Conservation (phyloP, 2,797 vertebrate genomes). For the Vespertilio murinus region DNA sequence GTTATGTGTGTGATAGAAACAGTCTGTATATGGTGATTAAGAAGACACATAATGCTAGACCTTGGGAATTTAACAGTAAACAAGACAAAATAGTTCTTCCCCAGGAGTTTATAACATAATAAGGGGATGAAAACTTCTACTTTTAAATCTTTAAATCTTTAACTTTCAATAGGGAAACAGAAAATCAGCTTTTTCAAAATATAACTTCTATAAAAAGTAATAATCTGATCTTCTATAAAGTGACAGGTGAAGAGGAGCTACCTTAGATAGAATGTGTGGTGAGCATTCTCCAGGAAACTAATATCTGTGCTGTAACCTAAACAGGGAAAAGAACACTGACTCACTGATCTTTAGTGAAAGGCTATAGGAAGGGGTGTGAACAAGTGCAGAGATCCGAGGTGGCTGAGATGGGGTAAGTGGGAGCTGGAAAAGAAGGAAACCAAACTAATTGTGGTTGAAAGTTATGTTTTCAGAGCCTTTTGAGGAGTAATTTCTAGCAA, state of each 20-base stretch:
- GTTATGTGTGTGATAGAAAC: no score
- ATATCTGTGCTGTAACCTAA: neutral
- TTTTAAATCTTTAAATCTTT: neutral
- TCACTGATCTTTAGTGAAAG: neutral
- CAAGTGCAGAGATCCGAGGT: neutral
- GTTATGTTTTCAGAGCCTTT: neutral
- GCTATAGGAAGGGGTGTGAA: neutral
- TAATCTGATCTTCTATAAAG: neutral
- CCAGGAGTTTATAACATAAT: no score
- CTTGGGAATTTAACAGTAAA: no score
- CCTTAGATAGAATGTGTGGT: neutral
- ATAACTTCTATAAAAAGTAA: neutral
- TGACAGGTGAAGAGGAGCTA: neutral
- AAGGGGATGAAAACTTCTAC: no score
- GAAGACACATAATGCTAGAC: no score
- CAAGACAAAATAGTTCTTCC: no score
- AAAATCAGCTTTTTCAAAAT: neutral
- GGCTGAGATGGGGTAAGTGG: neutral
- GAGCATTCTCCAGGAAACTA: neutral
- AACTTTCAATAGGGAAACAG: neutral
- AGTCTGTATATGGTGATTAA: no score
- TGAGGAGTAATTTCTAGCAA: neutral
- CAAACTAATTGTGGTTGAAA: neutral
- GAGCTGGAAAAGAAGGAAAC: neutral
- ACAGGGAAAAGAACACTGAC: neutral